A percentile compares a stretch with the other conserved stretches of the same genome.
phyloP scores from a whole-genome alignment of 37 sponge, comb jelly and placozoan species.

The Amphimedon queenslandica region DNA sequence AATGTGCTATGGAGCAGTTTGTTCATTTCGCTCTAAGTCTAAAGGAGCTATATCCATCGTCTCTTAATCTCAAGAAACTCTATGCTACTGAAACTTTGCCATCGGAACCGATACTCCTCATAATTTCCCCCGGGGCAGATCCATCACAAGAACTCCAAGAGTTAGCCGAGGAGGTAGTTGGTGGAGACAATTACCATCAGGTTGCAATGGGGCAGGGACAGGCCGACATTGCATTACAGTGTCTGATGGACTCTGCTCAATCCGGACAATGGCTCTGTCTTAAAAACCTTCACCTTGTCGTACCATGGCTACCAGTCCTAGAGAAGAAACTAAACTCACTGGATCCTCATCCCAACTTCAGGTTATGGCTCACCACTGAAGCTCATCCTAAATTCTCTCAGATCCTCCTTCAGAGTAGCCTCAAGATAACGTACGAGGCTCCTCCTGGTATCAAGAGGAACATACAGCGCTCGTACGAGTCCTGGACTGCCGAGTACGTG shows the following conservation, averaged over 20 bases:
- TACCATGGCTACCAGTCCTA: constrained; percentile 80
- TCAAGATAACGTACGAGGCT: constrained; percentile 86
- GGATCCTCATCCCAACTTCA: constrained; percentile 71
- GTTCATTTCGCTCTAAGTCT: constrained; percentile 58
- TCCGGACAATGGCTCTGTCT: constrained; percentile 95
- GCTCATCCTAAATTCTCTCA: constrained; percentile 85
- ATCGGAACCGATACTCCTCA: constrained; percentile 77
- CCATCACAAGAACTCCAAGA: constrained; percentile 98
- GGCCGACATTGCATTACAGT: constrained; percentile 71
- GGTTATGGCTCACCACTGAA: constrained; percentile 96
- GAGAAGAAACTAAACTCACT: constrained; percentile 92
- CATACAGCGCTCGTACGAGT: constrained; percentile 84
- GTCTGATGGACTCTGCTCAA: constrained; percentile 75
- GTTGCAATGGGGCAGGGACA: constrained; percentile 99
- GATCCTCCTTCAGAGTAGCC: constrained; percentile 81
- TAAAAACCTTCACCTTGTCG: constrained; percentile 97
- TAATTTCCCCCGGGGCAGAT: constrained; percentile 96
- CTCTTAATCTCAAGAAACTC: constrained; percentile 73
- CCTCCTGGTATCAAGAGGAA: constrained; percentile 96
- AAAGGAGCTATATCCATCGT: constrained; percentile 76
- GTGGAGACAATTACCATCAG: constrained; percentile 79
- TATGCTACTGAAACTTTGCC: constrained; percentile 63
- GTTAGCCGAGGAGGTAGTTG: constrained; percentile 73
- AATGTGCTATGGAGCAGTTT: constrained; percentile 85
- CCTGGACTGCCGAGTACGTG: constrained; percentile 84